Conservation (phyloP, 2,797 vertebrate species). For the Mormyrops attenuatus region DNA sequence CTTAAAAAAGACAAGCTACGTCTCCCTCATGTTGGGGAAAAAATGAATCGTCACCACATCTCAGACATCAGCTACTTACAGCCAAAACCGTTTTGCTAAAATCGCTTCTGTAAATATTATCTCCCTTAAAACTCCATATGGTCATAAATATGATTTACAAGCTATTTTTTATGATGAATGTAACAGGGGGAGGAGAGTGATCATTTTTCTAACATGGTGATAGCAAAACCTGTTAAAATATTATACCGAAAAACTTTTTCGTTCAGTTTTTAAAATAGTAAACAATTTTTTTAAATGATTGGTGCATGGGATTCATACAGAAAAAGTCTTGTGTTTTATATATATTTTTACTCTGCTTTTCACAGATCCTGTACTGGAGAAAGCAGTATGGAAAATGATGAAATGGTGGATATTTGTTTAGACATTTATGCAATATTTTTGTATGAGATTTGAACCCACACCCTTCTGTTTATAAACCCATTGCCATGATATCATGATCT, state of each 20-base stretch:
- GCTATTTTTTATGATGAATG: not conserved
- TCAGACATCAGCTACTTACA: not conserved
- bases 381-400: not conserved
- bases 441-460: not conserved
- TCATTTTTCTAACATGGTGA: not conserved
- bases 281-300: not conserved
- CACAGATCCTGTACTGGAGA: not conserved
- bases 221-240: not conserved
- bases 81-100: not conserved
- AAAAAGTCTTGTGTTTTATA: not conserved
- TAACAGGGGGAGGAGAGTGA: not conserved
- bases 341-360: not conserved
- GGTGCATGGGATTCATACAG: not conserved
- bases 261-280: not conserved
- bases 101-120: slow-evolving; percentile 8
- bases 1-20: not conserved
- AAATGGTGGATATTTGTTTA: not conserved
- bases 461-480: not conserved
- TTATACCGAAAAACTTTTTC: not conserved
- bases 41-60: not conserved
- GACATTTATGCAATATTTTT: not conserved
- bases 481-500: not conserved
- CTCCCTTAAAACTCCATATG: slow-evolving; percentile 25
- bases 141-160: slow-evolving; percentile 27
- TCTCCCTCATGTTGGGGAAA: not conserved